Evolutionary conservation across 2,888 invertebrate genomes (phyloP).

Genomic region (Silvanus unidentatus): DNA sequence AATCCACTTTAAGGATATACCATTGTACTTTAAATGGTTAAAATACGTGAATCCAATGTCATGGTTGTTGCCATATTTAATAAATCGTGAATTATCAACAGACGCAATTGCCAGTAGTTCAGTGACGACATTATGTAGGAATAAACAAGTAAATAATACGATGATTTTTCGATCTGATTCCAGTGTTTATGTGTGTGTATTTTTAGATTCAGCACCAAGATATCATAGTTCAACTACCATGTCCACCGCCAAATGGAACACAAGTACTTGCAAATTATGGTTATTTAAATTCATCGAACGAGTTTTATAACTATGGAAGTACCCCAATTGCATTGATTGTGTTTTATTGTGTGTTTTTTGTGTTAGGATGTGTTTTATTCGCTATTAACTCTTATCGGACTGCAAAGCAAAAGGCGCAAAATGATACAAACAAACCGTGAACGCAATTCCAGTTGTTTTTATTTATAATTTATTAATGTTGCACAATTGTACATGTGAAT

Average conservation of each 20-base stretch:
- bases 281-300: slow-evolving; percentile 49
- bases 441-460: not conserved
- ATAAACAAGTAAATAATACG: slow-evolving; percentile 69
- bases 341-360: slow-evolving; percentile 57
- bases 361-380: slow-evolving; percentile 57
- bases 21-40: slow-evolving; percentile 60
- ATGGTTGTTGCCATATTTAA: slow-evolving; percentile 65
- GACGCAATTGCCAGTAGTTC: slow-evolving; percentile 56
- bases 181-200: not conserved
- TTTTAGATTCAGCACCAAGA: slow-evolving; percentile 81
- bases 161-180: no score
- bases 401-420: slow-evolving; percentile 47
- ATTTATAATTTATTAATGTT: slow-evolving; percentile 1
- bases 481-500: no score
- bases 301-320: slow-evolving; percentile 50
- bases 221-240: slow-evolving; percentile 78
- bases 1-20: slow-evolving; percentile 63
- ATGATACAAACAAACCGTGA: slow-evolving; percentile 59
- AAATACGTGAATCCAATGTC: slow-evolving; percentile 64
- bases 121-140: slow-evolving; percentile 56
- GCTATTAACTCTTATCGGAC: slow-evolving; percentile 51
- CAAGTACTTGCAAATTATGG: slow-evolving; percentile 56
- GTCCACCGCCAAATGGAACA: slow-evolving; percentile 74
- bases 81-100: slow-evolving; percentile 60
- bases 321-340: slow-evolving; percentile 57